Evolutionary conservation across 2,797 vertebrate genomes (phyloP).

Genomic region (Cichlasoma orientale): DNA sequence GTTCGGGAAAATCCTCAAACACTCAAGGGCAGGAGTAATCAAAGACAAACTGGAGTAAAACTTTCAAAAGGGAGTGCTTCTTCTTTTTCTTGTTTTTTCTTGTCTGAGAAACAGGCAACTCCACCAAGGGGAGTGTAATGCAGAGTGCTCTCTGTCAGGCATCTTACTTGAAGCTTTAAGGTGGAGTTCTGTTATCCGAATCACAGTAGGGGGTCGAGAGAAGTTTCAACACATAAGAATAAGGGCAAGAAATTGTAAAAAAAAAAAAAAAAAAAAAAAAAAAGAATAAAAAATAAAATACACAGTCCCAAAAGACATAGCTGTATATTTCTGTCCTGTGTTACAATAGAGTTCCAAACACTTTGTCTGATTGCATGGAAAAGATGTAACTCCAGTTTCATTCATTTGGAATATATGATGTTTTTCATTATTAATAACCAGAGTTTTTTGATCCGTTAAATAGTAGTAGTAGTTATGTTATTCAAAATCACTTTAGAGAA

Average conservation of each 20-base stretch:
- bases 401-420: slow-evolving; percentile 10
- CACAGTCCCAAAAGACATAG: slow-evolving; percentile 29
- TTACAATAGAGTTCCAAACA: slow-evolving; percentile 16
- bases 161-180: slow-evolving; percentile 37
- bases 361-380: slow-evolving; percentile 9
- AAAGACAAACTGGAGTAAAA: slow-evolving; percentile 56
- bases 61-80: slow-evolving; percentile 48
- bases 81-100: slow-evolving; percentile 10
- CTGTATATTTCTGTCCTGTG: slow-evolving; percentile 26
- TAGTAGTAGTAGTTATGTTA: neutral
- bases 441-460: neutral
- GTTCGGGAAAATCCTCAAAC: slow-evolving; percentile 41
- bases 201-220: slow-evolving; percentile 56
- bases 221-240: slow-evolving; percentile 50
- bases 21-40: slow-evolving; percentile 51
- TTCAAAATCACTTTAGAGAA: neutral
- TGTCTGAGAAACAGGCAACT: slow-evolving; percentile 52
- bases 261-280: slow-evolving; percentile 10
- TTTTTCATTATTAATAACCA: slow-evolving; percentile 4
- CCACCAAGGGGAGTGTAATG: slow-evolving; percentile 59
- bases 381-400: slow-evolving; percentile 1
- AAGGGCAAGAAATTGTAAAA: slow-evolving; percentile 37
- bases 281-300: slow-evolving; percentile 8
- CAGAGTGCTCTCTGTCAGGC: slow-evolving; percentile 60
- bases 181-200: slow-evolving; percentile 56